A percentile compares a stretch with the other conserved stretches of the same genome.
phyloP scores from a whole-genome alignment of 2,797 vertebrate species.

The Myripristis jacobus region DNA sequence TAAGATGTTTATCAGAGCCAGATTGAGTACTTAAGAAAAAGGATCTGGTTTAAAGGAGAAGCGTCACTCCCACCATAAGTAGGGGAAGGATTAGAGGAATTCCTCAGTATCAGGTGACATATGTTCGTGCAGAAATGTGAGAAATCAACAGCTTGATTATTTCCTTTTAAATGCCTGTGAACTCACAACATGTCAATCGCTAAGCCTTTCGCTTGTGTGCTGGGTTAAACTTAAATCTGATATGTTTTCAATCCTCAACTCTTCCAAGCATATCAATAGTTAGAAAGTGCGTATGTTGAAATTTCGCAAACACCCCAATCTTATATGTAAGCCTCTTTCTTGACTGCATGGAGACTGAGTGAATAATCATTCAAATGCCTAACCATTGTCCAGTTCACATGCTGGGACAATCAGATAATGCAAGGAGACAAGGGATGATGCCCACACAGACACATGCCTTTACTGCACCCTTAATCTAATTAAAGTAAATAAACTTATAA shows the following conservation, averaged over 20 bases:
- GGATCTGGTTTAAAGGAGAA: conserved; percentile 77
- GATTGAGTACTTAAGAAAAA: conserved; percentile 63
- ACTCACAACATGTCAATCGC: conserved; percentile 28
- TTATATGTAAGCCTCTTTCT: conserved; percentile 51
- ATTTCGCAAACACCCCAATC: conserved; percentile 26
- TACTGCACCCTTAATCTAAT: conserved; percentile 87
- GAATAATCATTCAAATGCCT: conserved; percentile 69
- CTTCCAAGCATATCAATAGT: neutral
- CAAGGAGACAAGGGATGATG: conserved; percentile 77
- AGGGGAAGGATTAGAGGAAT: conserved; percentile 83
- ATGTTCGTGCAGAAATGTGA: conserved; percentile 84
- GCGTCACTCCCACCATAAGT: conserved; percentile 73
- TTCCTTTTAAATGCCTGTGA: conserved; percentile 44
- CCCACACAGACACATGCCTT: conserved; percentile 79
- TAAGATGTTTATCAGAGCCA: conserved; percentile 57
- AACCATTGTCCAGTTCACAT: conserved; percentile 71
- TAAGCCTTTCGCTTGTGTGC: neutral
- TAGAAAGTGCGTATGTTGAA: conserved; percentile 15
- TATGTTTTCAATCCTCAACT: neutral
- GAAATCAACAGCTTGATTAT: conserved; percentile 79
- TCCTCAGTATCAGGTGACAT: conserved; percentile 82
- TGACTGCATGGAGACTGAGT: conserved; percentile 39
- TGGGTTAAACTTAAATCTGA: neutral
- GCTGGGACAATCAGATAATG: conserved; percentile 80
- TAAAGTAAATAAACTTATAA: conserved; percentile 94